These are phyloP conservation scores for Zosterops hypoxanthus DNA, from an alignment of 2,113 vertebrate species.

Conservation along the genomic window DNA sequence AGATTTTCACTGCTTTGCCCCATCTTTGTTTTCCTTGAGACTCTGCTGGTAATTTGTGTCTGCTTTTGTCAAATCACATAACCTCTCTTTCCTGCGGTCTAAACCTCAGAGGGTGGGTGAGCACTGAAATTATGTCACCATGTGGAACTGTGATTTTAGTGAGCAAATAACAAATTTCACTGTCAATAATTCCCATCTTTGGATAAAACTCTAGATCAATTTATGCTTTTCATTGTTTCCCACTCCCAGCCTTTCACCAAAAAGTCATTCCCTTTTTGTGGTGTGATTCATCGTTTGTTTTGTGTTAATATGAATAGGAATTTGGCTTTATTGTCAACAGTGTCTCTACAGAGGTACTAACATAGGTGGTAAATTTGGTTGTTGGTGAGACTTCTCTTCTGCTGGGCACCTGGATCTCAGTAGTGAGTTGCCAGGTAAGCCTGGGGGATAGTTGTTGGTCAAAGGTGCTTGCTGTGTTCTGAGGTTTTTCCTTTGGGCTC, in stretches of 20 bases:
- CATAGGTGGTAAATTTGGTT: not conserved
- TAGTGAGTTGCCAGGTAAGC: not conserved
- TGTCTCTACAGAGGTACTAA: not conserved
- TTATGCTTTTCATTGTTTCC: not conserved
- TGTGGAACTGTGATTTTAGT: not conserved
- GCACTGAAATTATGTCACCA: accelerated
- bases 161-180: not conserved
- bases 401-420: not conserved
- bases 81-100: not conserved
- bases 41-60: not conserved
- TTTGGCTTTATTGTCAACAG: not conserved
- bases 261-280: not conserved
- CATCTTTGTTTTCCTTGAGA: not conserved
- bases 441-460: not conserved
- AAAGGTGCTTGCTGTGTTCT: not conserved
- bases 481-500: not conserved
- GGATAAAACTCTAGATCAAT: not conserved
- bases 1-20: not conserved
- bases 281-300: not conserved
- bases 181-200: not conserved
- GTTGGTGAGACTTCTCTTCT: not conserved
- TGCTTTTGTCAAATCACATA: not conserved
- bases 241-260: not conserved
- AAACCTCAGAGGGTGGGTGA: not conserved
- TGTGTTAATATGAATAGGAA: not conserved